Conservation (phyloP, 2,888 invertebrate species). For the Pyrgus malvae region DNA sequence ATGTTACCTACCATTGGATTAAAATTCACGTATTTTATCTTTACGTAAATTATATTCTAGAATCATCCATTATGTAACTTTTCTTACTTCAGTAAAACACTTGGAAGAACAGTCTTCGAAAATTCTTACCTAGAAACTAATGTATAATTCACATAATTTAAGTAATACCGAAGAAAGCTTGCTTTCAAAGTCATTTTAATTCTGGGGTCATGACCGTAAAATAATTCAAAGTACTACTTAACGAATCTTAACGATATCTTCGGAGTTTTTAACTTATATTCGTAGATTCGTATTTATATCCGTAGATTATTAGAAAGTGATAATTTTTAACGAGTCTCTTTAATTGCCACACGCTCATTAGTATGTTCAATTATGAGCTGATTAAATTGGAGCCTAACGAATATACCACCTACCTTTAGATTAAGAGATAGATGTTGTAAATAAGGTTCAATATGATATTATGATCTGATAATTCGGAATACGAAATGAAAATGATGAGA, state of each 20-base stretch:
- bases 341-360: constrained; percentile 16
- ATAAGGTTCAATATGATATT: too few relatives aligned
- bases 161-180: not conserved
- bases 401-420: not conserved
- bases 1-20: too few relatives aligned
- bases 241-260: constrained; percentile 16
- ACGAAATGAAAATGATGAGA: too few relatives aligned
- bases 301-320: constrained; percentile 21
- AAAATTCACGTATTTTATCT: too few relatives aligned
- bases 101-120: too few relatives aligned
- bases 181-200: constrained; percentile 11
- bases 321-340: constrained; percentile 13
- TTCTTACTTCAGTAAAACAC: too few relatives aligned
- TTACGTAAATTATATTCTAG: too few relatives aligned
- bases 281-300: not conserved
- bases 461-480: too few relatives aligned
- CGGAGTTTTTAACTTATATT: constrained; percentile 1
- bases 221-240: constrained; percentile 13
- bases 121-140: too few relatives aligned
- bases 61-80: too few relatives aligned
- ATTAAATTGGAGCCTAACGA: constrained; percentile 10
- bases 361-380: constrained; percentile 12
- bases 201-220: constrained; percentile 18
- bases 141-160: constrained; percentile 11
- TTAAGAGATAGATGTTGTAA: too few relatives aligned